Conservation (phyloP, 2,113 vertebrate genomes). For the Himantopus leucocephalus region DNA sequence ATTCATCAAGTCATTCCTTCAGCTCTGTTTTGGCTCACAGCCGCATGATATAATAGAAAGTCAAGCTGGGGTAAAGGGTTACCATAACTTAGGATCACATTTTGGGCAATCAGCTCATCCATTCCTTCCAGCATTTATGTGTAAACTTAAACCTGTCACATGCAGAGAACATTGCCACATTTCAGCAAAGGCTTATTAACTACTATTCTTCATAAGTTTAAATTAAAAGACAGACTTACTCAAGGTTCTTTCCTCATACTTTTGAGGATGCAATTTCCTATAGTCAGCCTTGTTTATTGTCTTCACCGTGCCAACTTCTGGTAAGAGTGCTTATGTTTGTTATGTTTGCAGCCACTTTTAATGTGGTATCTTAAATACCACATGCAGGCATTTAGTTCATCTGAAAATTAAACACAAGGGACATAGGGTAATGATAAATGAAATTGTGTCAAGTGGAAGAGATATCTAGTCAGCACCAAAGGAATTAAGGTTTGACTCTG, state of each 20-base stretch:
- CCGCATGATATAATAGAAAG: neutral
- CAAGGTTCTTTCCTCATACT: neutral
- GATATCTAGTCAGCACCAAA: conserved; percentile 15
- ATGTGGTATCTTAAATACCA: neutral
- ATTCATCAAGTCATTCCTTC: conserved; percentile 17
- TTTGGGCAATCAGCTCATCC: conserved; percentile 16
- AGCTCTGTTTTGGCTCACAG: neutral
- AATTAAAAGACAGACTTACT: conserved; percentile 39
- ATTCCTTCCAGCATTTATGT: neutral
- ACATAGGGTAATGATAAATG: conserved; percentile 4
- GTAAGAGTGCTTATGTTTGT: neutral
- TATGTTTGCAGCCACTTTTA: neutral
- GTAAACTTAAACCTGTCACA: conserved; percentile 47
- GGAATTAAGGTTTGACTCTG: conserved; percentile 36
- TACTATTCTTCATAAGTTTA: conserved; percentile 37
- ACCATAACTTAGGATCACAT: conserved; percentile 33
- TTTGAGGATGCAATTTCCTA: neutral
- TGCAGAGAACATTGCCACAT: conserved; percentile 18
- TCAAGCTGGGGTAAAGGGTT: conserved; percentile 4
- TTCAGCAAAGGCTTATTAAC: conserved; percentile 49
- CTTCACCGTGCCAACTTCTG: neutral
- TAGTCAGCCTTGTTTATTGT: neutral
- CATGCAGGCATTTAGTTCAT: neutral
- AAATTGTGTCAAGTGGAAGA: conserved; percentile 45
- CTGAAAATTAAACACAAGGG: conserved; percentile 50